These are phyloP conservation scores for Lagopus muta DNA, from an alignment of 2,113 vertebrate genomes.

Conservation along the genomic window DNA sequence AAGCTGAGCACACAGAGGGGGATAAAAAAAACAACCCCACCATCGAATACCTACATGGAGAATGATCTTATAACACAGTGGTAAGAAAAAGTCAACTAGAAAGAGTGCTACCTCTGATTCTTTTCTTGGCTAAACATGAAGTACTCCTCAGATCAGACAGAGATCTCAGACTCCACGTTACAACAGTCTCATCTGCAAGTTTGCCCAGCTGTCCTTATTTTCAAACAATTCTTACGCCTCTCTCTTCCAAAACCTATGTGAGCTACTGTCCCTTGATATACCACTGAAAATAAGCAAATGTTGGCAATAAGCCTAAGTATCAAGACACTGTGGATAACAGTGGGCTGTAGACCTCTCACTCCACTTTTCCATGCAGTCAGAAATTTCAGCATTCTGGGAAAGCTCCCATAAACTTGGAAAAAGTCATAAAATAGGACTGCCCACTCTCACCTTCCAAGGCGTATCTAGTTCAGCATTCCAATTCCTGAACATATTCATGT, in stretches of 20 bases:
- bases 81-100: not conserved
- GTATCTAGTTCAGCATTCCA: not conserved
- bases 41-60: too few species aligned
- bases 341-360: not conserved
- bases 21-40: fast-evolving
- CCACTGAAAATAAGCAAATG: not conserved
- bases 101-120: not conserved
- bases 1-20: not conserved
- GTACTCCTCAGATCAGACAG: not conserved
- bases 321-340: not conserved
- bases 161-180: not conserved
- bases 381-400: not conserved
- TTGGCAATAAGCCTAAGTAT: not conserved
- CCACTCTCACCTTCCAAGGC: not conserved
- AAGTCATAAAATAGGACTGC: not conserved
- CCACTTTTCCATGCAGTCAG: not conserved
- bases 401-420: not conserved
- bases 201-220: not conserved
- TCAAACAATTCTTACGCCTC: not conserved
- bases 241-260: not conserved
- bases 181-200: not conserved
- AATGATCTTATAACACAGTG: not conserved
- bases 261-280: not conserved
- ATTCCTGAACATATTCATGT: not conserved
- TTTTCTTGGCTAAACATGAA: not conserved